A percentile compares a stretch with the other conserved stretches of the same genome.
phyloP scores from a whole-genome alignment of 2,888 invertebrate genomes.

The Leucophenga maculata region DNA sequence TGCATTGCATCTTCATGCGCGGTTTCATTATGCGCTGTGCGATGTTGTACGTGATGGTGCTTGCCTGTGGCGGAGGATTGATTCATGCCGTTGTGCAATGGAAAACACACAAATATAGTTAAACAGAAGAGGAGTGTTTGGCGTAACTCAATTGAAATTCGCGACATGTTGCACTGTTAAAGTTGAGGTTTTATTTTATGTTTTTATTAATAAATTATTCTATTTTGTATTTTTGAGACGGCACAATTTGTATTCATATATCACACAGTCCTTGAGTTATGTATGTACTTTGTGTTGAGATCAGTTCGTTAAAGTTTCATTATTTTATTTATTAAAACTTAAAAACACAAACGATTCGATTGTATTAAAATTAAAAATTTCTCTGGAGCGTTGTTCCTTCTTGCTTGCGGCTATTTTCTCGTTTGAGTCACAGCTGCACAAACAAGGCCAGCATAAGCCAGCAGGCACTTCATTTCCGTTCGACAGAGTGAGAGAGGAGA shows the following conservation, averaged over 20 bases:
- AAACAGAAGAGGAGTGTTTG: constrained; percentile 5
- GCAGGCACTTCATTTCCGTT: neutral
- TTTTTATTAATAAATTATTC: neutral
- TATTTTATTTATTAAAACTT: neutral
- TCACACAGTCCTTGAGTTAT: constrained; percentile 14
- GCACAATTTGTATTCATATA: constrained; percentile 13
- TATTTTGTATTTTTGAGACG: neutral
- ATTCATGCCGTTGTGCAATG: constrained; percentile 1
- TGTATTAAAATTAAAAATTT: no score
- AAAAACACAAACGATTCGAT: no score
- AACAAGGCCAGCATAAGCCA: neutral
- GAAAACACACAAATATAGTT: neutral
- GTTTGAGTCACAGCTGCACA: constrained; percentile 17
- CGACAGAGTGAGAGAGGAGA: neutral
- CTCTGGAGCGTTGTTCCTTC: neutral
- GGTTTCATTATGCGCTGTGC: neutral
- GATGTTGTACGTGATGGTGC: constrained; percentile 18
- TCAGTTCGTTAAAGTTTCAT: neutral
- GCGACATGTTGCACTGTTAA: constrained; percentile 13
- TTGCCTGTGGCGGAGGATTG: neutral
- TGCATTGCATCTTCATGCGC: constrained; percentile 40
- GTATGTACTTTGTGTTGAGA: constrained; percentile 2
- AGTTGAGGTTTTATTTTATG: neutral
- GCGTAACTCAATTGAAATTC: constrained; percentile 12
- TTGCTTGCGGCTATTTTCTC: neutral